Base-by-base conservation (phyloP, 2,113 vertebrate genomes). In the Pteronura brasiliensis region DNA sequence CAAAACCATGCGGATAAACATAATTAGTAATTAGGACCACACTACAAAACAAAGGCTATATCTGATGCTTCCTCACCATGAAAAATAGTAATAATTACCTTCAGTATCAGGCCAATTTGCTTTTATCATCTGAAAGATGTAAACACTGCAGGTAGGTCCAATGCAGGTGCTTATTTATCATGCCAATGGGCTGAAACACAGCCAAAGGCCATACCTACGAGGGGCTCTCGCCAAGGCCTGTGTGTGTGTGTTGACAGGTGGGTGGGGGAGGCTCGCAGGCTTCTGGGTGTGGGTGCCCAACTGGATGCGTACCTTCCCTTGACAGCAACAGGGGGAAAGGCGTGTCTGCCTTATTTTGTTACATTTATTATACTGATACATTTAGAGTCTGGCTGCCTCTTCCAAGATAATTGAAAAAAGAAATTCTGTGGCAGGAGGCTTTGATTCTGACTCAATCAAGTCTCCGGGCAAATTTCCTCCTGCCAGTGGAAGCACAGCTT, bases 361-460 rank as follows among this genome's bases (percentile, higher is more conserved):
- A 90, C 93, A 92, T 95, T 97, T 98, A 98, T 88, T 98, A 98
- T 67, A 44, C 96, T 82, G 97, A 98, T 95, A 92, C 36, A 81
- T 98, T 98, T 98, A 98, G 92, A 13, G 87, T 97, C 98, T 97
- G 96, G 87, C 87, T 97, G 93, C 63, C 97, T 98, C 98, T 97
- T 97, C 67, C 34, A 95, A 98, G 98, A 96, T 97, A 98, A 98
- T 97, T 98, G 98, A 98, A 98, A 98, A 98, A 98, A 98, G 90
- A 65, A 98, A 98, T 98, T 98, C 93, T 98, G 95, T 98, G 95
- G 92, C 97, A 98, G 96, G 67, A 98, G 97, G 97, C 98, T 99
- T 98, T 98, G 97, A 98, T 98, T 99, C 93, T 93, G 93, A 98
- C 98, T 98, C 98, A 98, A 98, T 98, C 98, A 98, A 98, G 97